Conservation (phyloP, 1,140 invertebrate species). For the Pararge aegeria region DNA sequence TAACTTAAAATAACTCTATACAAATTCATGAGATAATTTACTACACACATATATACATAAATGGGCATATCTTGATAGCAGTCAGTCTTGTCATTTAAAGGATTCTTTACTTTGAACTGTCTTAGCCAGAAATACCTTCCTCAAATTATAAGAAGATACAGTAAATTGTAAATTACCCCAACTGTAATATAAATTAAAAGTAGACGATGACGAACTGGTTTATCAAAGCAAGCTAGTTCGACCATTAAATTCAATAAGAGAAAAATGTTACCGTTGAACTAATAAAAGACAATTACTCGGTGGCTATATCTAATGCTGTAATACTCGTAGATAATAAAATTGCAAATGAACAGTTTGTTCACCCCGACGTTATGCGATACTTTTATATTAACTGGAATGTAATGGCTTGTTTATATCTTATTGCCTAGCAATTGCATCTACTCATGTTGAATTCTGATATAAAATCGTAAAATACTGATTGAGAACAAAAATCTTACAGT, state of each 20-base stretch:
- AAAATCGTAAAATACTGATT: no score
- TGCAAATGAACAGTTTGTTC: conserved; percentile 3
- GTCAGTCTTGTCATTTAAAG: no score
- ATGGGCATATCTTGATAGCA: no score
- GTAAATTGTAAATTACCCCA: not conserved
- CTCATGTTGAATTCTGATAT: not conserved
- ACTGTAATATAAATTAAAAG: not conserved
- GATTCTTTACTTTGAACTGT: no score
- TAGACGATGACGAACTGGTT: not conserved
- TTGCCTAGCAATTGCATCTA: not conserved
- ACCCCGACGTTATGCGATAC: not conserved
- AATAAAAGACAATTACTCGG: conserved; percentile 20
- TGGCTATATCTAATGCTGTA: not conserved
- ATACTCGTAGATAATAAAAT: not conserved
- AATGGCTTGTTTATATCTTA: not conserved
- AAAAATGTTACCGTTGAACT: not conserved
- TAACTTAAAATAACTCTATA: no score
- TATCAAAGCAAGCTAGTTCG: not conserved
- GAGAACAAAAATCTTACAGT: no score
- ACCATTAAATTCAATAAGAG: not conserved
- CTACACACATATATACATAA: no score
- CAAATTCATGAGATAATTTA: no score
- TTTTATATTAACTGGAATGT: not conserved
- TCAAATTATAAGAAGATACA: no score
- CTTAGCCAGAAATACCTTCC: no score